Evolutionary conservation across 1,140 invertebrate genomes (phyloP), one percentile per base, ranked within the genome.

Genomic region (Stegodyphus dumicola): DNA sequence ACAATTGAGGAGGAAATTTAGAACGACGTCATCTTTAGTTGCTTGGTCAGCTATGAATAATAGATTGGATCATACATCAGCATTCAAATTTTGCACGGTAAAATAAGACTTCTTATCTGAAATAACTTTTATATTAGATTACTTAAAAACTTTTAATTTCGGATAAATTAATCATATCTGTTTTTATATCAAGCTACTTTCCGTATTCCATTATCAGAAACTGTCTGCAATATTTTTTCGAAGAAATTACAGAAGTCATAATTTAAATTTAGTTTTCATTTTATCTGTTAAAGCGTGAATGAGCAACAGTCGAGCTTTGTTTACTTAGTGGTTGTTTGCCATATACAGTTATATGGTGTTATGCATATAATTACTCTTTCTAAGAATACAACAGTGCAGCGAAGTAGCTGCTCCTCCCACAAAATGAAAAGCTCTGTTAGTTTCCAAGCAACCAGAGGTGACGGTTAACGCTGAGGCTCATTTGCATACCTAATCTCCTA

Each of bases 401-500:
- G 73, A n/a, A 13, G 73, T 33, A 33, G 18, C 53, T 60, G 52
- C 53, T 18, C n/a, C 33, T 33, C 33, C 66, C 56, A 60, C 56
- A 11, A 60, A 60, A 60, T 60, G 56, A 60, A 60, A 60, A 11
- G 66, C 66, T 33, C 33, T 33, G 33, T 33, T 33, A 33, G 33
- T 33, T 67, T 17, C 18, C 17, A 33, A 78, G 64, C 51, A 67
- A 67, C 65, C 65, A 67, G 65, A 67, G 65, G 65, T 67, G 65
- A 18, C 48, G 65, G 33, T 18, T 60, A 13, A 65, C 18, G 56
- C 75, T 6, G 5, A 65, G 33, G 13, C 77, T 78, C 48, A 78
- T 78, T 78, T 67, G 51, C 56, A 78, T 78, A 33, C 33, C 33
- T 33, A 78, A 78, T 78, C 77, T 78, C 64, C 52, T 78, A 52